Percentiles rank a stretch among this genome's conserved stretches.
Evolutionary conservation across 2,113 vertebrate genomes (phyloP).

Genomic region (Leiothrix lutea): DNA sequence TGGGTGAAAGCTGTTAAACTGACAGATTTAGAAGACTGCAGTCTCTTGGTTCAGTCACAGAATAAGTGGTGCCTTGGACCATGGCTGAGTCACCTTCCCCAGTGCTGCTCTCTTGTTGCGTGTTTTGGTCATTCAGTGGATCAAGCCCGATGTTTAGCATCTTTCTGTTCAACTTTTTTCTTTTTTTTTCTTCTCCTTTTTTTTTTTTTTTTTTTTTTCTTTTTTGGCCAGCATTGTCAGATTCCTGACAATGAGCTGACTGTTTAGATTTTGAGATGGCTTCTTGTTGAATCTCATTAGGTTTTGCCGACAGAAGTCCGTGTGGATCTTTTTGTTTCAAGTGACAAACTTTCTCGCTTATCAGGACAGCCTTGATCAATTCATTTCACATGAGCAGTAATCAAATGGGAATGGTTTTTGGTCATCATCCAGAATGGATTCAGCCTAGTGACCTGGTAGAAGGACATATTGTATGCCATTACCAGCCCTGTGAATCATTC

Average conservation of each 20-base stretch:
- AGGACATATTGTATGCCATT: neutral
- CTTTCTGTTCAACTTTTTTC: neutral
- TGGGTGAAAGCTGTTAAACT: neutral
- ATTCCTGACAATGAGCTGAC: neutral
- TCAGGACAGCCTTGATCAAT: neutral
- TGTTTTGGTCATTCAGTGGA: neutral
- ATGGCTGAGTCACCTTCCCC: neutral
- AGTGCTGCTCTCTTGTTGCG: neutral
- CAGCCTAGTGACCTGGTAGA: neutral
- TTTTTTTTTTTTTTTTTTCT: too few species aligned
- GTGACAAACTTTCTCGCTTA: neutral
- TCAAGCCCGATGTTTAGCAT: neutral
- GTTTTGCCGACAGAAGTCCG: neutral
- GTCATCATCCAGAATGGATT: neutral
- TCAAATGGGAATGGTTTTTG: neutral
- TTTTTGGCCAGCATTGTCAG: neutral
- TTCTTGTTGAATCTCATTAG: neutral
- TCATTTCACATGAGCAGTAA: neutral
- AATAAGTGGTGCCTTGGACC: neutral
- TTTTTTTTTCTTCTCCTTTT: too few species aligned
- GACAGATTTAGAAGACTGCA: neutral
- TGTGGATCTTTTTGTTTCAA: neutral
- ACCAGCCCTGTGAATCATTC: neutral
- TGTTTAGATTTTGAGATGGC: neutral
- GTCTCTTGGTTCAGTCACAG: neutral